Conservation (phyloP, 2,888 invertebrate species). For the Cephus rjabovi region DNA sequence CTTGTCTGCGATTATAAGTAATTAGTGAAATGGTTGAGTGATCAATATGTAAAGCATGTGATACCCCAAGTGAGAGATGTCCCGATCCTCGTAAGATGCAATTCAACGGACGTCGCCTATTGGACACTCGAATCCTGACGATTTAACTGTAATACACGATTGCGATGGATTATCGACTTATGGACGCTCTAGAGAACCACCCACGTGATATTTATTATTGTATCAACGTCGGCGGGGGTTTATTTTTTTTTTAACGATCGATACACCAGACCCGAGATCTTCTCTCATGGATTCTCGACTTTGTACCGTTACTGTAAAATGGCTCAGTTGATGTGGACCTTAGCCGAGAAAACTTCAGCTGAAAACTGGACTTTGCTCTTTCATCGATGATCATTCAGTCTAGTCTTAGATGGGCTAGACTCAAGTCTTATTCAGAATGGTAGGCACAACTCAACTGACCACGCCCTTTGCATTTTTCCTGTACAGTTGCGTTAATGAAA, state of each 20-base stretch:
- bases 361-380: background rate
- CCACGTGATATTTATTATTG: background rate
- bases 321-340: background rate
- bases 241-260: background rate
- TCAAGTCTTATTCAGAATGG: background rate
- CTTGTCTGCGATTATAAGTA: background rate
- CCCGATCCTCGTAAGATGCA: background rate
- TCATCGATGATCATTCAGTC: background rate
- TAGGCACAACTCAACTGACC: background rate
- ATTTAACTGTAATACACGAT: background rate
- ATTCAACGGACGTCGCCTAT: background rate
- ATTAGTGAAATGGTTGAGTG: background rate
- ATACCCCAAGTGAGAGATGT: background rate
- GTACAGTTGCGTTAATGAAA: background rate
- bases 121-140: background rate
- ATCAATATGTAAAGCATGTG: background rate
- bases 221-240: background rate
- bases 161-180: background rate
- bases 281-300: background rate
- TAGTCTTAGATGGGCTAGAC: background rate
- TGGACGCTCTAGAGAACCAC: background rate
- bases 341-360: background rate
- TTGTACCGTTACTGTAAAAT: background rate
- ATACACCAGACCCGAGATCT: background rate
- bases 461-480: background rate